Conservation (phyloP, 2,888 invertebrate genomes). For the Drosophila phalerata region DNA sequence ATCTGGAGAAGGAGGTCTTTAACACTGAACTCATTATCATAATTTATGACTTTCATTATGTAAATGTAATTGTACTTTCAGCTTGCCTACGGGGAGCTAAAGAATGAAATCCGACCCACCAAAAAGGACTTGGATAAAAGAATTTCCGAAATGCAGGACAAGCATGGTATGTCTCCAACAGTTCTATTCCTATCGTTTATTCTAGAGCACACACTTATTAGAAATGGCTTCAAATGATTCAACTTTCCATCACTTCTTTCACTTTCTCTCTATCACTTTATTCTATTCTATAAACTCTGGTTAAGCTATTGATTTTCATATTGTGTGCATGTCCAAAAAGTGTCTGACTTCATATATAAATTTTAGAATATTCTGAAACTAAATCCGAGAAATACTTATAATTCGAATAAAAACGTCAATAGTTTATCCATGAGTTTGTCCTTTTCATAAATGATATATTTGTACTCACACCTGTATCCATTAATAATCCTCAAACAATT, state of each 20-base stretch:
- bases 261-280: slow-evolving; percentile 16
- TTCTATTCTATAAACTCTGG: slow-evolving; percentile 70
- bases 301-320: slow-evolving; percentile 86
- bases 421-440: slow-evolving; percentile 89
- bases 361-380: slow-evolving; percentile 11
- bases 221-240: neutral
- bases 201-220: neutral
- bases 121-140: slow-evolving; percentile 91
- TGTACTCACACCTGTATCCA: slow-evolving; percentile 31
- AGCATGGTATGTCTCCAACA: slow-evolving; percentile 90
- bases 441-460: slow-evolving; percentile 32
- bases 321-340: slow-evolving; percentile 59
- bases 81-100: slow-evolving; percentile 88
- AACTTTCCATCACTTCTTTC: slow-evolving; percentile 6
- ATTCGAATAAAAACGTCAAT: slow-evolving; percentile 86
- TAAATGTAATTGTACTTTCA: slow-evolving; percentile 69
- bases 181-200: neutral
- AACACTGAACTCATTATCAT: neutral
- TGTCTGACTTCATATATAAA: slow-evolving; percentile 7
- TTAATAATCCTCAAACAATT: slow-evolving; percentile 44
- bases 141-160: slow-evolving; percentile 92
- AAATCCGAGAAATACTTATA: neutral
- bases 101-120: slow-evolving; percentile 87
- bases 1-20: slow-evolving; percentile 92
- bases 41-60: neutral